Conservation (phyloP, 1,140 invertebrate genomes). For the Mycetomoellerius zeteki region DNA sequence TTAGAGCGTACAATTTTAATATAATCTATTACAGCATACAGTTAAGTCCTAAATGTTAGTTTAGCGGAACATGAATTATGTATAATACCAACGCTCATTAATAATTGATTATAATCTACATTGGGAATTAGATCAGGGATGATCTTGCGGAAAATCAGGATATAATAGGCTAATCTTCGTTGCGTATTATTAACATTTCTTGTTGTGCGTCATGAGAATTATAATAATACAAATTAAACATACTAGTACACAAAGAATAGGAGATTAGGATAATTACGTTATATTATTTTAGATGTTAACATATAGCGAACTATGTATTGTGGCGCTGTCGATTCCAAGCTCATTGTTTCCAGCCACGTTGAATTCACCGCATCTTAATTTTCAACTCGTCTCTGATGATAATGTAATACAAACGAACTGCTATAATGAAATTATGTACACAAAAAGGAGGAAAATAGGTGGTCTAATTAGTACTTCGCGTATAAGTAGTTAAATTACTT, state of each 20-base stretch:
- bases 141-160: slow-evolving; percentile 40
- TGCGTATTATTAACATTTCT: slow-evolving; percentile 35
- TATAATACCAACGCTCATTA: background rate
- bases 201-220: background rate
- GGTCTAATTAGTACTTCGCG: slow-evolving; percentile 31
- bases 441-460: slow-evolving; percentile 37
- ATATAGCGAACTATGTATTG: background rate
- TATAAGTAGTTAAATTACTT: slow-evolving; percentile 54
- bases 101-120: slow-evolving; percentile 30
- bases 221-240: slow-evolving; percentile 37
- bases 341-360: slow-evolving; percentile 33
- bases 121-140: slow-evolving; percentile 21
- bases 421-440: slow-evolving; percentile 25
- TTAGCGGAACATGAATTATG: slow-evolving; percentile 43
- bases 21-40: slow-evolving; percentile 1
- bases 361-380: slow-evolving; percentile 36
- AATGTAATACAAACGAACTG: slow-evolving; percentile 16
- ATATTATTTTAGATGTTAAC: slow-evolving; percentile 5
- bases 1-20: slow-evolving; percentile 1
- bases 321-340: background rate
- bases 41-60: slow-evolving; percentile 28
- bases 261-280: slow-evolving; percentile 30
- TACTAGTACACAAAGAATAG: slow-evolving; percentile 15
- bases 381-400: slow-evolving; percentile 30
- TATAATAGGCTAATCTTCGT: slow-evolving; percentile 29